Percentiles rank a stretch among this genome's conserved stretches.
These are phyloP conservation scores for Tylochromis polylepis DNA, from an alignment of 2,113 vertebrate species.

Conservation along the genomic window DNA sequence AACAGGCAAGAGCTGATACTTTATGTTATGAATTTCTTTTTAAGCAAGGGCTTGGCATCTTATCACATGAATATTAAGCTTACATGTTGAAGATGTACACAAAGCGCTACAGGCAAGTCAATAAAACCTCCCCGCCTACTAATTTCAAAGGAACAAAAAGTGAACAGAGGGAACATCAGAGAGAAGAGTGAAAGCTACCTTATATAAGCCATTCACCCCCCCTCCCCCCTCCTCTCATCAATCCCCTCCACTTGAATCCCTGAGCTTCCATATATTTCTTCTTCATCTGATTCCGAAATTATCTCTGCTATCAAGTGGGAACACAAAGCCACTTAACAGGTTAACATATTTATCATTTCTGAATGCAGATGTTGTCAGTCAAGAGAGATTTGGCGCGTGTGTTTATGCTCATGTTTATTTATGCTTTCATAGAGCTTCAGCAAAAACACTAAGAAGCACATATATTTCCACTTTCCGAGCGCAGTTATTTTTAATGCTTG, in stretches of 20 bases:
- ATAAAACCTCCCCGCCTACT: conserved; percentile 24
- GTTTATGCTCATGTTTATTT: conserved; percentile 36
- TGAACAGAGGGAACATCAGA: not conserved
- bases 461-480: not conserved
- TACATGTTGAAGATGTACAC: not conserved
- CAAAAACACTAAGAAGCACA: conserved; percentile 16
- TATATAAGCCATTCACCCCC: conserved; percentile 28
- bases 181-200: not conserved
- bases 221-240: conserved; percentile 38
- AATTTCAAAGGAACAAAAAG: conserved; percentile 2
- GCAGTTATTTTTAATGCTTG: conserved; percentile 9
- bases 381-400: not conserved
- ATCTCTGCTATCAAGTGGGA: conserved; percentile 33
- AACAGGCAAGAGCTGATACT: not conserved
- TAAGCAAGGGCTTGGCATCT: not conserved
- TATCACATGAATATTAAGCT: not conserved
- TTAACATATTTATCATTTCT: conserved; percentile 33
- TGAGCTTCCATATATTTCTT: conserved; percentile 9
- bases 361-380: conserved; percentile 26
- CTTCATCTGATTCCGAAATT: conserved; percentile 30
- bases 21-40: not conserved
- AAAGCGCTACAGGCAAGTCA: not conserved
- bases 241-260: conserved; percentile 7
- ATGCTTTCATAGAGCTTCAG: not conserved
- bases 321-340: conserved; percentile 33